These are phyloP conservation scores for Criorhina ranunculi DNA, from an alignment of 2,888 invertebrate genomes.

Conservation along the genomic window DNA sequence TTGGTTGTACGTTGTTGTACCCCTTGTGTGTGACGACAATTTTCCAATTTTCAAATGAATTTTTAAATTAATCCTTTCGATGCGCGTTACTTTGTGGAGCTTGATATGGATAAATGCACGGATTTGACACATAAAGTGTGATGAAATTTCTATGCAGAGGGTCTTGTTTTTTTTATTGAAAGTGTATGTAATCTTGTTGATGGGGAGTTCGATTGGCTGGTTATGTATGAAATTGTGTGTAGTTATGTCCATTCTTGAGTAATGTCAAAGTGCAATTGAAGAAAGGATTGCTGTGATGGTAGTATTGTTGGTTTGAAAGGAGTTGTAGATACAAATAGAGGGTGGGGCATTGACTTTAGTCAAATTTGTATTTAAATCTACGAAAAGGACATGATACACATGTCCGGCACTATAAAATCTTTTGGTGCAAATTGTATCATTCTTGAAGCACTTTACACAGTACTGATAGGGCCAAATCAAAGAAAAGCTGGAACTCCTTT, in stretches of 20 bases:
- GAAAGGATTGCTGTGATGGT: too few relatives aligned
- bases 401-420: too few relatives aligned
- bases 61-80: slow-evolving; percentile 67
- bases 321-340: too few relatives aligned
- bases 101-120: slow-evolving; percentile 50
- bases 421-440: too few relatives aligned
- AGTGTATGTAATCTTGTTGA: neutral
- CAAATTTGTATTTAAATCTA: too few relatives aligned
- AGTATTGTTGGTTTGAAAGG: too few relatives aligned
- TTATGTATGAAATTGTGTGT: neutral
- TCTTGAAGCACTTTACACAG: too few relatives aligned
- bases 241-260: neutral
- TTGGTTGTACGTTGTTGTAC: neutral
- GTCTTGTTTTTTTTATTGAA: neutral
- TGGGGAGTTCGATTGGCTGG: neutral
- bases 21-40: slow-evolving; percentile 46
- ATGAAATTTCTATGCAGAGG: slow-evolving; percentile 53
- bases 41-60: slow-evolving; percentile 74
- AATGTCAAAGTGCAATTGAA: neutral
- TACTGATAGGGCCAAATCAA: too few relatives aligned
- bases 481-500: too few relatives aligned
- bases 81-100: slow-evolving; percentile 18
- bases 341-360: too few relatives aligned
- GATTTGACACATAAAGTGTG: slow-evolving; percentile 68
- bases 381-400: too few relatives aligned